Evolutionary conservation across 92 coral and sea anemone genomes (phyloP).

Genomic region (Zoanthus gigantus): DNA sequence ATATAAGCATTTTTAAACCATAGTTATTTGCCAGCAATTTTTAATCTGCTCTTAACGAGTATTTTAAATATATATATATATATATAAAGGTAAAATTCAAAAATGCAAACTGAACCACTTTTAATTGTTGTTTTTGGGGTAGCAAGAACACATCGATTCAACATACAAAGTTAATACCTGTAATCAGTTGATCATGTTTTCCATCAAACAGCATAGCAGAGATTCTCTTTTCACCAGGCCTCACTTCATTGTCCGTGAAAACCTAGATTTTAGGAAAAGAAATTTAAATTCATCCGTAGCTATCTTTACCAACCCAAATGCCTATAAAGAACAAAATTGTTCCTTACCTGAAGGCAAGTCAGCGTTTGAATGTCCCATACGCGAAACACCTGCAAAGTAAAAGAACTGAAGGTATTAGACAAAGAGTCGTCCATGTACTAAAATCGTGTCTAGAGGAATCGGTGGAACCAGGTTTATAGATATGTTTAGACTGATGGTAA

Average conservation of each 20-base stretch:
- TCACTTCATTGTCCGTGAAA: constrained; percentile 92
- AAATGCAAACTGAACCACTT: too few species aligned
- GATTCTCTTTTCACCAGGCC: constrained; percentile 96
- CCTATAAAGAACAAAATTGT: not conserved
- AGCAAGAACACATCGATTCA: too few species aligned
- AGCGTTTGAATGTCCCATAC: constrained; percentile 98
- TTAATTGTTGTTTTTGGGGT: too few species aligned
- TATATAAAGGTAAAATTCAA: too few species aligned
- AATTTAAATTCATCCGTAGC: not conserved
- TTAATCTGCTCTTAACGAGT: too few species aligned
- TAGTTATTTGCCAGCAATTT: too few species aligned
- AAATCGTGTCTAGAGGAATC: too few species aligned
- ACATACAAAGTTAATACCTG: constrained; percentile 63
- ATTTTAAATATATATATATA: too few species aligned
- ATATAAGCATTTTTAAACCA: too few species aligned
- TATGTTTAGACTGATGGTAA: too few species aligned
- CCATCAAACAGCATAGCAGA: constrained; percentile 96
- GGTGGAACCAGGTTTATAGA: too few species aligned
- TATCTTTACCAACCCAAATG: not conserved
- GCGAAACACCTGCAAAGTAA: constrained; percentile 81
- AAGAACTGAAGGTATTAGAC: not conserved
- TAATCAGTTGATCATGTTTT: constrained; percentile 90
- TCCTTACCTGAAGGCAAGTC: constrained; percentile 86
- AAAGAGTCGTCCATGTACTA: not conserved
- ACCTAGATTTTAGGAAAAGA: constrained; percentile 54